Evolutionary conservation across 1,140 invertebrate genomes (phyloP).

Genomic region (Himalopsyche phryganea): DNA sequence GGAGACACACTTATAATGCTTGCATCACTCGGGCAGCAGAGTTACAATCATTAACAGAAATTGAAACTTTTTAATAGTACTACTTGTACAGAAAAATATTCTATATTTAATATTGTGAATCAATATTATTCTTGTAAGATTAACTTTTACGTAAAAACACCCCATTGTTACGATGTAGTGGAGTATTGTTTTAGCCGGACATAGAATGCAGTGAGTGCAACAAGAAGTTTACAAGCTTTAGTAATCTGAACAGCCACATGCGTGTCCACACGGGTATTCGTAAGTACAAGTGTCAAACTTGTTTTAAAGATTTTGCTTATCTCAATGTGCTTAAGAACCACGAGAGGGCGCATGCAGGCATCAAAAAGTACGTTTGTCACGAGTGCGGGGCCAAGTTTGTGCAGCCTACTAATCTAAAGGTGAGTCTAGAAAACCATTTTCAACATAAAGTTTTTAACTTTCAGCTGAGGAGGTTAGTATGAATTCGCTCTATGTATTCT

Average conservation of each 20-base stretch:
- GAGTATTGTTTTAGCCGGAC: slow-evolving; percentile 37
- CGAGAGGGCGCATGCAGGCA: slow-evolving; percentile 46
- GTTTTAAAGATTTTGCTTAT: slow-evolving; percentile 66
- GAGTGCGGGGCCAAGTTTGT: slow-evolving; percentile 49
- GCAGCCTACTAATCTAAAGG: slow-evolving; percentile 43
- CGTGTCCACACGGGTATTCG: slow-evolving; percentile 77
- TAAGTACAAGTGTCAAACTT: slow-evolving; percentile 75
- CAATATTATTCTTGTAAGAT: too few species aligned
- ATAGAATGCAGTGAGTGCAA: slow-evolving; percentile 48
- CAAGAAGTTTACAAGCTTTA: slow-evolving; percentile 46
- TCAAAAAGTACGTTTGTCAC: slow-evolving; percentile 49
- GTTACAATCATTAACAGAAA: too few species aligned
- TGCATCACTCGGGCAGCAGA: too few species aligned
- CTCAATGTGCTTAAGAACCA: slow-evolving; percentile 52
- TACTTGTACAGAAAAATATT: too few species aligned
- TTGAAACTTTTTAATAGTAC: too few species aligned
- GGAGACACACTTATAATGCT: too few species aligned
- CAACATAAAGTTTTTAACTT: too few species aligned
- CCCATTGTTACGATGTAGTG: slow-evolving; percentile 6
- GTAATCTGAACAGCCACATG: slow-evolving; percentile 59
- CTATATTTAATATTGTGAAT: too few species aligned
- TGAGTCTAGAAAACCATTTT: too few species aligned
- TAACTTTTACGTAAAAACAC: too few species aligned
- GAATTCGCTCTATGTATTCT: too few species aligned
- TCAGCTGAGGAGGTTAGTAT: too few species aligned